A percentile compares a stretch with the other conserved stretches of the same genome.
Conservation (phyloP, 2,888 invertebrate species). For the Cantharis nigra region DNA sequence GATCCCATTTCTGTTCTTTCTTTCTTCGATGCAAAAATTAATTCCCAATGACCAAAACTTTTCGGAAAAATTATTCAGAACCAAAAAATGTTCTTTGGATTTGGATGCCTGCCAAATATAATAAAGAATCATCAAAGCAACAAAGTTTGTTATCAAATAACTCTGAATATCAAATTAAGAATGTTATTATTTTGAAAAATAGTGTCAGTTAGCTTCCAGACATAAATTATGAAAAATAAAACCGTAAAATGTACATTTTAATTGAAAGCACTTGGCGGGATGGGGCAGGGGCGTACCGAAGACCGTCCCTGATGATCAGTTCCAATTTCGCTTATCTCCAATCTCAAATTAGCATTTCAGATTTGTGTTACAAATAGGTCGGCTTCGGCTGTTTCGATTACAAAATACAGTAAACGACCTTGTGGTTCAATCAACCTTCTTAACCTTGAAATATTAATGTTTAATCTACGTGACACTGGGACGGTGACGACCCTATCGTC, state of each 20-base stretch:
- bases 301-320: background rate
- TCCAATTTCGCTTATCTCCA: background rate
- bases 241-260: background rate
- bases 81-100: background rate
- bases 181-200: background rate
- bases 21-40: background rate
- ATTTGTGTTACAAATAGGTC: background rate
- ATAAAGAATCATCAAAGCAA: background rate
- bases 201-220: background rate
- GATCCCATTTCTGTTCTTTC: background rate
- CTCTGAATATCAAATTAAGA: background rate
- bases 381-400: background rate
- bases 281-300: background rate
- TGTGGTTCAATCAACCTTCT: background rate
- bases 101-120: background rate
- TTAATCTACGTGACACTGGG: background rate
- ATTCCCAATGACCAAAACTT: background rate
- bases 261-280: background rate
- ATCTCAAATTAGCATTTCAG: background rate
- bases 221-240: background rate
- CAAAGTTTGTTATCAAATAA: background rate
- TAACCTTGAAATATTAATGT: background rate
- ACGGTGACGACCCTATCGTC: background rate
- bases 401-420: background rate
- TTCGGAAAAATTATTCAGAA: background rate